phyloP scores from a whole-genome alignment of 2,113 vertebrate species.

The Ceyx margarethae region DNA sequence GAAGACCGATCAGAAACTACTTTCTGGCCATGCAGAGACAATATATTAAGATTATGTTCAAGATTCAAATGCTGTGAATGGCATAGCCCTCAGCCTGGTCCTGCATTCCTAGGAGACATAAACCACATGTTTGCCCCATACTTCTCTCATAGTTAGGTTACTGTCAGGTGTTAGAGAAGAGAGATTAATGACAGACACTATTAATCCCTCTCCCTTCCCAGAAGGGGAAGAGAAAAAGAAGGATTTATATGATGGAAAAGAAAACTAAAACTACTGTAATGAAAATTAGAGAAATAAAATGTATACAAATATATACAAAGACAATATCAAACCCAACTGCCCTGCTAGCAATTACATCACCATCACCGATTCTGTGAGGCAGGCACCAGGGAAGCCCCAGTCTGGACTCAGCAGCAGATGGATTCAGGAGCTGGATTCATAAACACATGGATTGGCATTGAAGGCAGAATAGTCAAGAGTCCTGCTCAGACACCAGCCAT shows the following conservation, averaged over 20 bases:
- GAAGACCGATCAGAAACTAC: neutral
- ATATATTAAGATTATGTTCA: neutral
- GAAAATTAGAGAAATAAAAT: too few relatives aligned
- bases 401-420: too few relatives aligned
- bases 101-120: neutral
- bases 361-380: too few relatives aligned
- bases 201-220: too few relatives aligned
- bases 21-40: neutral
- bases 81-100: neutral
- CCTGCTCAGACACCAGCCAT: too few relatives aligned
- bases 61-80: neutral
- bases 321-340: neutral
- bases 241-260: too few relatives aligned
- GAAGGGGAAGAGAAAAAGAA: too few relatives aligned
- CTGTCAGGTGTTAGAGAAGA: neutral
- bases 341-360: neutral
- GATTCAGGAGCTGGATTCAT: too few relatives aligned
- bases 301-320: neutral
- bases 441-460: too few relatives aligned
- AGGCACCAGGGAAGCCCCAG: too few relatives aligned
- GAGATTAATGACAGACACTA: neutral
- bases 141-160: neutral
- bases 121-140: rapidly evolving
- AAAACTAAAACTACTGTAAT: too few relatives aligned
- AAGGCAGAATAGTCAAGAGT: too few relatives aligned